Conservation (phyloP, 2,113 vertebrate species). For the Pterophyllum scalare region DNA sequence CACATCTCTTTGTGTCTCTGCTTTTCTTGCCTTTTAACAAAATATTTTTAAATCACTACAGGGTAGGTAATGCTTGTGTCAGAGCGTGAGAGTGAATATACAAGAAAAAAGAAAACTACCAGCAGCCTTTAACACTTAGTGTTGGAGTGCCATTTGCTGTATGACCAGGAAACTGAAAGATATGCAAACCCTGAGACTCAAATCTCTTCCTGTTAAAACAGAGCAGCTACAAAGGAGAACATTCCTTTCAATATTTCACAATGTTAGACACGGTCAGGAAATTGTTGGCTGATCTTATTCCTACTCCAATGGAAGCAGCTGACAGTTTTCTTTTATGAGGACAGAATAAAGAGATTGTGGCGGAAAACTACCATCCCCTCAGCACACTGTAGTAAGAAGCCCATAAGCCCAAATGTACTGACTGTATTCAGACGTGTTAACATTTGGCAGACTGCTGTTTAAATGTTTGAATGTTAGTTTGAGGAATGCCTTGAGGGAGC, state of each 20-base stretch:
- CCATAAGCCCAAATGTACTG: slow-evolving; percentile 30
- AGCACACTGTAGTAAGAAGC: slow-evolving; percentile 17
- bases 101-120: not conserved
- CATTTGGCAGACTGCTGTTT: slow-evolving; percentile 9
- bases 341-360: not conserved
- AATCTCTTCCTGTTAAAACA: not conserved
- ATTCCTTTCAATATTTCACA: slow-evolving; percentile 10
- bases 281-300: slow-evolving; percentile 6
- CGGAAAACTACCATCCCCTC: slow-evolving; percentile 10
- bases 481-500: slow-evolving; percentile 19
- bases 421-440: slow-evolving; percentile 17
- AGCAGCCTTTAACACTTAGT: not conserved
- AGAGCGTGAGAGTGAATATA: not conserved
- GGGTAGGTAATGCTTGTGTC: too few species aligned
- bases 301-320: not conserved
- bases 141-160: not conserved
- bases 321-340: slow-evolving; percentile 11
- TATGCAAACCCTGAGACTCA: not conserved
- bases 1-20: too few species aligned
- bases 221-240: not conserved
- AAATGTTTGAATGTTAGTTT: not conserved
- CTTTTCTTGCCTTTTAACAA: too few species aligned
- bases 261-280: slow-evolving; percentile 15
- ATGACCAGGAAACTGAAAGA: not conserved
- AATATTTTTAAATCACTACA: too few species aligned